These are phyloP conservation scores for Morinoia aosen DNA, from an alignment of 2,888 invertebrate genomes.

Conservation along the genomic window DNA sequence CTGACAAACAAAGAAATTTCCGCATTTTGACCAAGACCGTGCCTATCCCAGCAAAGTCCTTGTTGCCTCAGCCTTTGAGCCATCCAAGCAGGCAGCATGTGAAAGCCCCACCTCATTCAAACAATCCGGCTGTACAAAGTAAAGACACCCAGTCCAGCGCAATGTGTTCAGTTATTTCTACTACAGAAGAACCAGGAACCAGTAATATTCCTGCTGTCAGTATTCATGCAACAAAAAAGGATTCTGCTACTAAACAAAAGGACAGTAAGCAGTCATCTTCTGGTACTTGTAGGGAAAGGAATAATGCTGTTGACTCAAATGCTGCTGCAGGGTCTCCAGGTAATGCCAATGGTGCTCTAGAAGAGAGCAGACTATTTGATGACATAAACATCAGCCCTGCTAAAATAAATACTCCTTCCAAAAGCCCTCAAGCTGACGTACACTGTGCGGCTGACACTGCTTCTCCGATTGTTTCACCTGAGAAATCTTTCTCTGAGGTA, in stretches of 20 bases:
- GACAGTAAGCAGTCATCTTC: neutral
- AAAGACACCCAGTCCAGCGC: neutral
- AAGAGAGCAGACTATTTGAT: slow-evolving; percentile 21
- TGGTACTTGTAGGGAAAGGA: neutral
- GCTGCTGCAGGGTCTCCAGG: neutral
- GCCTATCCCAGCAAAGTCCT: neutral
- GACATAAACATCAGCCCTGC: neutral
- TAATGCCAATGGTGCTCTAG: neutral
- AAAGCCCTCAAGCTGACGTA: neutral
- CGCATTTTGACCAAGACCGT: neutral
- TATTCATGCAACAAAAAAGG: neutral
- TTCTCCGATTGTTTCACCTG: neutral
- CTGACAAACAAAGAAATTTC: neutral
- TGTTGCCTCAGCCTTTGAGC: neutral
- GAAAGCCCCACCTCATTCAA: neutral
- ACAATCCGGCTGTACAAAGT: neutral
- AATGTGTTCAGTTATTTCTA: neutral
- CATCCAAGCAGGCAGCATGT: neutral
- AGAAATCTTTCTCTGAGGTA: slow-evolving; percentile 38
- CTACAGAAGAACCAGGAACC: neutral
- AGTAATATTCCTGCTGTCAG: neutral
- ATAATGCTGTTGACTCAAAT: neutral
- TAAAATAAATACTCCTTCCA: neutral
- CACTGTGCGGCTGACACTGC: neutral
- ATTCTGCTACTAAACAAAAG: neutral